Conservation (phyloP, 2,888 invertebrate species). For the Phlogophora meticulosa region DNA sequence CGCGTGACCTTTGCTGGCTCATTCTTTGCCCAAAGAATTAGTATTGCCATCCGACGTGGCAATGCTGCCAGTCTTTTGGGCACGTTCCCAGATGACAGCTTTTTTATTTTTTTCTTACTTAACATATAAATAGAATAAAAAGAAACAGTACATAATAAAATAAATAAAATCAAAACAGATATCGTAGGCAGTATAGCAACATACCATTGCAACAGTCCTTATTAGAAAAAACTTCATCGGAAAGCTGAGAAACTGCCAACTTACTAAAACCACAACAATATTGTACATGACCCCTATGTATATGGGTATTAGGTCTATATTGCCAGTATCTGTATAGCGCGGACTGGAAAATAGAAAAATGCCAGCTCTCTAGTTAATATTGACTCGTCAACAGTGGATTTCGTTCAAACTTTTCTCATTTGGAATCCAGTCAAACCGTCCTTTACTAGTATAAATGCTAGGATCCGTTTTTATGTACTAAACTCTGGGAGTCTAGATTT, state of each 20-base stretch:
- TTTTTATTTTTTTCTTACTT: too few species aligned
- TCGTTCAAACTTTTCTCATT: conserved; percentile 90
- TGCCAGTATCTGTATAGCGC: conserved; percentile 14
- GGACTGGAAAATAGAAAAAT: conserved; percentile 64
- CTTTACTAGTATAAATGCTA: conserved; percentile 57
- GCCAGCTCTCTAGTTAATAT: conserved; percentile 86
- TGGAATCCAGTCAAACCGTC: conserved; percentile 82
- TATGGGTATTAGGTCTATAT: conserved; percentile 24
- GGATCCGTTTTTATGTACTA: conserved; percentile 67
- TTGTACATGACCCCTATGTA: conserved; percentile 9
- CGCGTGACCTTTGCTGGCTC: too few species aligned
- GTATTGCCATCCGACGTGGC: too few species aligned
- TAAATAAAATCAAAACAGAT: conserved; percentile 34
- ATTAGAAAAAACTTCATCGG: conserved; percentile 89
- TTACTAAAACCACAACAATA: conserved; percentile 16
- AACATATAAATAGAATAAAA: too few species aligned
- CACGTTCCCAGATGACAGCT: too few species aligned
- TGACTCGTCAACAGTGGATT: conserved; percentile 88
- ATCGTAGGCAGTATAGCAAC: conserved; percentile 65
- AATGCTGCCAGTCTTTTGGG: too few species aligned
- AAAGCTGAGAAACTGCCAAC: conserved; percentile 70
- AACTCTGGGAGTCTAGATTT: conserved; percentile 29
- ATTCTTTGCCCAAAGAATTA: too few species aligned
- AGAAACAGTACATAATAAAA: conserved; percentile 10
- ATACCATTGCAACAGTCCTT: conserved; percentile 73